phyloP scores from a whole-genome alignment of 2,888 invertebrate genomes.

The Cremastinae sp. region DNA sequence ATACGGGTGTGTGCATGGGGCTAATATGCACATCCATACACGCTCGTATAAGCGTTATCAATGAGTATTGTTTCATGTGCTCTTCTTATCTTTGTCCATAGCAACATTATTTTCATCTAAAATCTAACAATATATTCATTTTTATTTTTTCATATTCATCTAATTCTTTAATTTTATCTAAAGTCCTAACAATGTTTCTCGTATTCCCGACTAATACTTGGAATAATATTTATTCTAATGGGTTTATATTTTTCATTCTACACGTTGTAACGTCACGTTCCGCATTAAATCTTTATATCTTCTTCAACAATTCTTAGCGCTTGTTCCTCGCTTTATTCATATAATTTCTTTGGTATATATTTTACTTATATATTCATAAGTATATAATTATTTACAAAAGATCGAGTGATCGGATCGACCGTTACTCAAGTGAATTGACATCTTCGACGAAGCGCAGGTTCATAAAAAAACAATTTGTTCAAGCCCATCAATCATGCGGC shows the following conservation, averaged over 20 bases:
- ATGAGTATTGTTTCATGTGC: slow-evolving; percentile 50
- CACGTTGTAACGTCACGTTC: slow-evolving; percentile 50
- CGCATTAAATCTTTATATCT: slow-evolving; percentile 19
- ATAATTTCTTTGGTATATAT: slow-evolving; percentile 12
- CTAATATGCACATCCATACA: slow-evolving; percentile 51
- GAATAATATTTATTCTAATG: slow-evolving; percentile 40
- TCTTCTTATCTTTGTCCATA: slow-evolving; percentile 29
- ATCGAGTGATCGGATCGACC: slow-evolving; percentile 37
- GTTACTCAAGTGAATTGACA: slow-evolving; percentile 57
- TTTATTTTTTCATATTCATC: slow-evolving; percentile 38
- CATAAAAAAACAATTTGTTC: slow-evolving; percentile 27
- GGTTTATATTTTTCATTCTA: slow-evolving; percentile 41
- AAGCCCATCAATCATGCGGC: neutral
- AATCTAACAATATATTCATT: slow-evolving; percentile 47
- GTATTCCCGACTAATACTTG: slow-evolving; percentile 51
- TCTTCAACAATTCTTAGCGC: slow-evolving; percentile 42
- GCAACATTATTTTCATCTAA: slow-evolving; percentile 47
- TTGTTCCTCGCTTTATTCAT: slow-evolving; percentile 22
- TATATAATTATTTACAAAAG: slow-evolving; percentile 42
- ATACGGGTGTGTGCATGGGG: slow-evolving; percentile 12
- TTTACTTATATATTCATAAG: neutral
- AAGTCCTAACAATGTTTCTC: slow-evolving; percentile 44
- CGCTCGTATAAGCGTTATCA: slow-evolving; percentile 61
- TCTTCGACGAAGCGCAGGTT: slow-evolving; percentile 38
- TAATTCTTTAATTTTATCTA: slow-evolving; percentile 51